These are phyloP conservation scores for Zaprionus vittiger DNA, from an alignment of 1,140 invertebrate species.

Conservation along the genomic window DNA sequence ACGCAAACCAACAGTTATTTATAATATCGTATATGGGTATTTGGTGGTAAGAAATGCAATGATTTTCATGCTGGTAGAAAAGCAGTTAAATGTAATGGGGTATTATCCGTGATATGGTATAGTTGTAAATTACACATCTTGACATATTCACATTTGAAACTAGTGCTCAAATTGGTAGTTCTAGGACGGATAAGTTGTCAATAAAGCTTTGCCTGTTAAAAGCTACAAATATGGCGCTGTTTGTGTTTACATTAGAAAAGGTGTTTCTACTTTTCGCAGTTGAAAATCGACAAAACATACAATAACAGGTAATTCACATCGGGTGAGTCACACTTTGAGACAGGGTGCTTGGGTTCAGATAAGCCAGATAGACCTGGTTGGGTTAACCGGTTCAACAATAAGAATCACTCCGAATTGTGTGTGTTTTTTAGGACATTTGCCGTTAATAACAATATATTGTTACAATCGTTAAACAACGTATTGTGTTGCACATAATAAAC, in stretches of 20 bases:
- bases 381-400: conserved; percentile 14
- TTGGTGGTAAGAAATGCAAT: background rate
- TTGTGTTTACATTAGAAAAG: conserved; percentile 13
- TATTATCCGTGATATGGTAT: too few species aligned
- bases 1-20: conserved; percentile 26
- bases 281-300: conserved; percentile 32
- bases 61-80: background rate
- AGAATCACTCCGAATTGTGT: background rate
- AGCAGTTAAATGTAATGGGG: too few species aligned
- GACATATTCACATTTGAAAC: background rate
- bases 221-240: conserved; percentile 12
- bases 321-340: conserved; percentile 23
- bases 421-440: background rate
- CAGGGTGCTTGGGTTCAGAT: background rate
- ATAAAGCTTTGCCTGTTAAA: conserved; percentile 26
- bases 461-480: background rate
- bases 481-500: conserved; percentile 1
- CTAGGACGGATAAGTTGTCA: conserved; percentile 14
- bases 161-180: background rate
- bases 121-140: too few species aligned
- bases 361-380: background rate
- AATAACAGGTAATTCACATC: conserved; percentile 19
- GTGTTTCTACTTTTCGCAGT: conserved; percentile 3
- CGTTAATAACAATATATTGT: background rate
- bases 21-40: background rate